A percentile compares a stretch with the other conserved stretches of the same genome.
phyloP scores from a whole-genome alignment of 2,797 vertebrate genomes.

The Microctenopoma steveboyesi region DNA sequence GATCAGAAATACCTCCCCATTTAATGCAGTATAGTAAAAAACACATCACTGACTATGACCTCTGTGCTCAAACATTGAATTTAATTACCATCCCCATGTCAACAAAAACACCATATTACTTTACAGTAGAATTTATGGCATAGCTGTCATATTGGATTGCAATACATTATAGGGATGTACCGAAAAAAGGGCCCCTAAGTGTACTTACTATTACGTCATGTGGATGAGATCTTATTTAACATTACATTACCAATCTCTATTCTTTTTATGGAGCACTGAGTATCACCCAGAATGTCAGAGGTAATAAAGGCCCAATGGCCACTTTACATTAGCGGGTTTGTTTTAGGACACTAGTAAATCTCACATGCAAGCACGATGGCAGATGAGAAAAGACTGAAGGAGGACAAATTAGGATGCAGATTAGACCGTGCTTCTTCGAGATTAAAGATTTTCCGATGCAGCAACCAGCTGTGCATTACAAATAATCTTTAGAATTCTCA shows the following conservation, averaged over 20 bases:
- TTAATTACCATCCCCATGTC: neutral
- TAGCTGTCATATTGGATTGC: neutral
- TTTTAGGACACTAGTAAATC: slow-evolving; percentile 6
- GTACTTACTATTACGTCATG: slow-evolving; percentile 2
- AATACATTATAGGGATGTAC: neutral
- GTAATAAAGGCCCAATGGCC: neutral
- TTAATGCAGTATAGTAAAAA: neutral
- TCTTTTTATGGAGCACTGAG: neutral
- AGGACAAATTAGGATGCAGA: neutral
- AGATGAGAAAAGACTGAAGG: neutral
- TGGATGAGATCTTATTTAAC: neutral
- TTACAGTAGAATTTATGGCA: neutral
- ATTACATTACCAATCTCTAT: neutral
- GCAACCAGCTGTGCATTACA: slow-evolving; percentile 15
- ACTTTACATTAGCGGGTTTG: slow-evolving; percentile 15
- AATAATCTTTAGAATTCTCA: slow-evolving; percentile 31
- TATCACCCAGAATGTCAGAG: neutral
- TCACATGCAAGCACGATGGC: slow-evolving; percentile 1
- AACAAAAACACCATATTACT: neutral
- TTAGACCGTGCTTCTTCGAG: neutral
- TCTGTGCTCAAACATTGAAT: neutral
- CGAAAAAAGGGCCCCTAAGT: neutral
- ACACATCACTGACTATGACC: neutral
- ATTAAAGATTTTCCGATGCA: slow-evolving; percentile 3
- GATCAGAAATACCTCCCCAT: neutral